These are phyloP conservation scores for Drosophila truncata DNA, from an alignment of 1,140 invertebrate species.

Conservation along the genomic window DNA sequence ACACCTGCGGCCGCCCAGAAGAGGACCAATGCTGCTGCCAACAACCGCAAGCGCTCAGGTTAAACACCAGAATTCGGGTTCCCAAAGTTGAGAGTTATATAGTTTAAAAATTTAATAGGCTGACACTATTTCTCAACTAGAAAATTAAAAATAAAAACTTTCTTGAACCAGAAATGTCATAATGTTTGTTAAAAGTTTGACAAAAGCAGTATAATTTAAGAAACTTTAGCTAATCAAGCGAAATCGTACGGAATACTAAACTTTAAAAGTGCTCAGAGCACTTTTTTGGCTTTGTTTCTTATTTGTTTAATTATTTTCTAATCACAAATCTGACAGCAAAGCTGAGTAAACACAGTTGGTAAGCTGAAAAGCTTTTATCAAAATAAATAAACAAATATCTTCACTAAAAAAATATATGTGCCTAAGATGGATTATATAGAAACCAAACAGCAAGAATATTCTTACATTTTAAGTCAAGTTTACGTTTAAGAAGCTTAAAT, in stretches of 20 bases:
- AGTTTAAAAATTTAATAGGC: neutral
- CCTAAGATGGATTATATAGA: neutral
- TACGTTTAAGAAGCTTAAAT: neutral
- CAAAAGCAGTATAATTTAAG: neutral
- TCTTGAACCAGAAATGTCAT: neutral
- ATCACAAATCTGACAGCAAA: neutral
- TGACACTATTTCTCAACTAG: neutral
- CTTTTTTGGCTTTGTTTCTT: no score
- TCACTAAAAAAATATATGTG: no score
- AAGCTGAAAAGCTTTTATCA: neutral
- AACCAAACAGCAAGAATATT: neutral
- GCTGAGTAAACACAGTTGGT: neutral
- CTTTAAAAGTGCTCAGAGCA: no score
- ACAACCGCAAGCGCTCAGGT: constrained; percentile 28
- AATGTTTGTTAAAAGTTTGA: neutral
- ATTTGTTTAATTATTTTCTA: neutral
- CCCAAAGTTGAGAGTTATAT: neutral
- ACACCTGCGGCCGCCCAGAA: neutral
- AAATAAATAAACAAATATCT: constrained; percentile 8
- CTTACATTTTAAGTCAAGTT: neutral
- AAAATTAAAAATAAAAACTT: neutral
- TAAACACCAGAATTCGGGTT: neutral
- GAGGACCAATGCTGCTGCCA: constrained; percentile 10
- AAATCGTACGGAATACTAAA: no score
- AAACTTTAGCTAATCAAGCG: neutral